Conservation (phyloP, 2,113 vertebrate genomes). For the Panthera leo region DNA sequence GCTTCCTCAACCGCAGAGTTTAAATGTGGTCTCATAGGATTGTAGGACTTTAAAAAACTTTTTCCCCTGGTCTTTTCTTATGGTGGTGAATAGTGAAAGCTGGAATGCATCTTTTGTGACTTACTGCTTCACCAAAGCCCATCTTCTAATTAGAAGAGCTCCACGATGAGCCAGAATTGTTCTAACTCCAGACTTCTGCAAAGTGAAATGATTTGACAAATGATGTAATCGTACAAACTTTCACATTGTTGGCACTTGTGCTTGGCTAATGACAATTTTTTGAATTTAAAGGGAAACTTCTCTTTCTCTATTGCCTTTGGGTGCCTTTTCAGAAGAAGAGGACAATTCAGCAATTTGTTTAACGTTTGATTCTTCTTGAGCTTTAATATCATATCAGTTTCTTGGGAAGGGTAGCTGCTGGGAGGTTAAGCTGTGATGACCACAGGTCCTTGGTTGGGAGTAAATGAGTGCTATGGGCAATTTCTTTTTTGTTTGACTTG, state of each 20-base stretch:
- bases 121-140: neutral
- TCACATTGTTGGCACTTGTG: neutral
- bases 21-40: neutral
- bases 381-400: neutral
- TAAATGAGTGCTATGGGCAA: slow-evolving; percentile 63
- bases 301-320: neutral
- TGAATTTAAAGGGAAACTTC: neutral
- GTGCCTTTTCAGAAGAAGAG: slow-evolving; percentile 33
- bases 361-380: neutral
- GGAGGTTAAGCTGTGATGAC: slow-evolving; percentile 62
- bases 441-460: slow-evolving; percentile 46
- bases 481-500: slow-evolving; percentile 79
- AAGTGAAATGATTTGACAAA: slow-evolving; percentile 16
- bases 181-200: neutral
- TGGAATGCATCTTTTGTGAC: neutral
- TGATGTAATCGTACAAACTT: neutral
- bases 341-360: neutral
- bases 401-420: slow-evolving; percentile 10
- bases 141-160: slow-evolving; percentile 22
- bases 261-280: slow-evolving; percentile 18
- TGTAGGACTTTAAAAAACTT: neutral
- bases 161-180: neutral
- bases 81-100: neutral
- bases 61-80: neutral
- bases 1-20: slow-evolving; percentile 4